Evolutionary conservation across 2,888 invertebrate genomes (phyloP).

Genomic region (Drosophila diplacantha): DNA sequence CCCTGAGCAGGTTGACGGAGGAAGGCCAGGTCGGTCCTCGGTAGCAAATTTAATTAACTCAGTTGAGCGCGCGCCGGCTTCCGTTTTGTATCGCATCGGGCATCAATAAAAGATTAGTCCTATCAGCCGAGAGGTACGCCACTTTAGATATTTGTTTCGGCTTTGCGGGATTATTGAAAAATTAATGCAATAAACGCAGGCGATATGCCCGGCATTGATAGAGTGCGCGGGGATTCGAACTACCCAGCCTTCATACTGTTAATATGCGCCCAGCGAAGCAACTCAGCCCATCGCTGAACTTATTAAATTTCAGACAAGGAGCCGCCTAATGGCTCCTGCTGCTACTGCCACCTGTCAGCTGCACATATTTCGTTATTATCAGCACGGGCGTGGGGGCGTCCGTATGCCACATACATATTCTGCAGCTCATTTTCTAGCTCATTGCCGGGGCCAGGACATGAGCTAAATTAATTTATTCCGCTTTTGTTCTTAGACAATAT

Average conservation of each 20-base stretch:
- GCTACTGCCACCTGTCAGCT: constrained; percentile 64
- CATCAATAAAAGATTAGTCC: constrained; percentile 73
- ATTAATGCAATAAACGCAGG: constrained; percentile 65
- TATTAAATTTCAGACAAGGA: constrained; percentile 59
- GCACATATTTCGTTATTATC: constrained; percentile 69
- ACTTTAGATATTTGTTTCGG: constrained; percentile 65
- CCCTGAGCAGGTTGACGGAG: constrained; percentile 21
- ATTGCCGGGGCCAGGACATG: constrained; percentile 67
- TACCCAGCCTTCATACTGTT: constrained; percentile 60
- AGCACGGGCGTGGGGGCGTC: constrained; percentile 31
- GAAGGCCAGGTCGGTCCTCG: constrained; percentile 15
- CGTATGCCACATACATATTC: constrained; percentile 51
- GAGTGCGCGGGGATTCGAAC: constrained; percentile 25
- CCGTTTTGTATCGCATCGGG: constrained; percentile 18
- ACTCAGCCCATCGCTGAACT: constrained; percentile 29
- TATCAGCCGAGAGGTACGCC: constrained; percentile 60
- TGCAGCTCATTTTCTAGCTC: constrained; percentile 72
- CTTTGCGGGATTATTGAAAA: constrained; percentile 66
- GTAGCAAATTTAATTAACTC: constrained; percentile 71
- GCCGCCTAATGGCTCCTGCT: constrained; percentile 20
- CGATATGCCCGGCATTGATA: constrained; percentile 26
- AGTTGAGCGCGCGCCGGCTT: constrained; percentile 55
- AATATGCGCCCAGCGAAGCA: constrained; percentile 51
- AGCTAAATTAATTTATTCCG: constrained; percentile 75
- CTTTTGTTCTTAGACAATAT: constrained; percentile 72